phyloP scores from a whole-genome alignment of 2,797 vertebrate genomes.

The Odontamblyopus lacepedii region DNA sequence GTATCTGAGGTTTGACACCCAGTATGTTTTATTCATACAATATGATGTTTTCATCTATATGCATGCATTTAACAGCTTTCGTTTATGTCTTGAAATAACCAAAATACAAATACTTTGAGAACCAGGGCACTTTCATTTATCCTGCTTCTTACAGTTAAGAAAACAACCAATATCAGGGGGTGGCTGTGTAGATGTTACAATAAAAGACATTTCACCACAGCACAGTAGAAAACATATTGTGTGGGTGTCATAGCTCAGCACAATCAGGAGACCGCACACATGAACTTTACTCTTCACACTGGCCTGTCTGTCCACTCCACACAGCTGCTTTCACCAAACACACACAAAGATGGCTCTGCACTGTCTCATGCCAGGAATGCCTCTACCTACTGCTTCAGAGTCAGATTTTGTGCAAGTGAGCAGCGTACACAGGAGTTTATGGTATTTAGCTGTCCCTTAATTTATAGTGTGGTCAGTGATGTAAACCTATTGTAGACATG shows the following conservation, averaged over 20 bases:
- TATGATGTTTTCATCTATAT: too few relatives aligned
- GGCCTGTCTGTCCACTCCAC: slow-evolving; percentile 54
- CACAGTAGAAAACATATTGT: slow-evolving; percentile 8
- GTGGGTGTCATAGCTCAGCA: slow-evolving; percentile 20
- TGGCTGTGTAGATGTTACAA: neutral
- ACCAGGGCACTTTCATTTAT: too few relatives aligned
- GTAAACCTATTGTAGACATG: slow-evolving; percentile 29
- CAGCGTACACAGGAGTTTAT: slow-evolving; percentile 12
- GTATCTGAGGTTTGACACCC: too few relatives aligned
- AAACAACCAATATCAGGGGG: neutral
- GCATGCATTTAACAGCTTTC: too few relatives aligned
- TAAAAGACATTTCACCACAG: neutral
- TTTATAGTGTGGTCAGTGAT: slow-evolving; percentile 21
- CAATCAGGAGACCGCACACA: slow-evolving; percentile 12
- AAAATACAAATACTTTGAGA: too few relatives aligned
- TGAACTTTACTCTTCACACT: slow-evolving; percentile 49
- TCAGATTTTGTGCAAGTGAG: slow-evolving; percentile 9
- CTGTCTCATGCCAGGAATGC: slow-evolving; percentile 40
- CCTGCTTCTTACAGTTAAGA: neutral
- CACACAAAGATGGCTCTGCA: slow-evolving; percentile 23
- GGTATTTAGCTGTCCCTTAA: slow-evolving; percentile 9
- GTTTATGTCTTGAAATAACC: too few relatives aligned
- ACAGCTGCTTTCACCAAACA: slow-evolving; percentile 59
- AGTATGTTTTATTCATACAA: too few relatives aligned
- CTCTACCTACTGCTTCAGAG: slow-evolving; percentile 33